Conservation (phyloP, 53 echinoderm and acorn worm species). For the Luidia sarsii region DNA sequence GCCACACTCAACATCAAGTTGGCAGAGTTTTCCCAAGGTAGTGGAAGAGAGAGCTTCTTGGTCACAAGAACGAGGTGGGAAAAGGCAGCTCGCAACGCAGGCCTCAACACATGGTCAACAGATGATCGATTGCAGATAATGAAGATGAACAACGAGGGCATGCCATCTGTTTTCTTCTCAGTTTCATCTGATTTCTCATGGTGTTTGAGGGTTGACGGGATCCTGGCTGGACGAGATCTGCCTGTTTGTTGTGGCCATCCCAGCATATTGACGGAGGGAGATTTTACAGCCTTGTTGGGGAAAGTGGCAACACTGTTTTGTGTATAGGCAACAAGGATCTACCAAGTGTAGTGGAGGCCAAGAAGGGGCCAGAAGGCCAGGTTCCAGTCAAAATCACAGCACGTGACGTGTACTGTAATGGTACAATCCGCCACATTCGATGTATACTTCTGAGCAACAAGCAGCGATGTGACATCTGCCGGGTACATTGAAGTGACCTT, state of each 20-base stretch:
- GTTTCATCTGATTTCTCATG: neutral
- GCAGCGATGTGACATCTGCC: neutral
- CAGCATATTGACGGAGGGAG: neutral
- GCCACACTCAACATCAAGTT: conserved; percentile 9
- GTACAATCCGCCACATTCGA: neutral
- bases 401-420: neutral
- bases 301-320: neutral
- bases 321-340: neutral
- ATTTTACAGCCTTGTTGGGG: neutral
- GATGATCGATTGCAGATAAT: conserved; percentile 1
- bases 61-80: neutral
- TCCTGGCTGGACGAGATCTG: neutral
- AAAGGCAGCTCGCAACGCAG: neutral
- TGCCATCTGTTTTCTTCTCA: neutral
- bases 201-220: neutral
- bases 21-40: conserved; percentile 3
- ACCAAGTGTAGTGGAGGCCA: neutral
- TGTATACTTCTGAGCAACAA: conserved; percentile 6
- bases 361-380: conserved; percentile 22
- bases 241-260: neutral
- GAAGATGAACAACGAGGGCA: conserved; percentile 5
- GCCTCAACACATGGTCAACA: conserved; percentile 8
- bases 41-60: neutral
- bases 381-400: neutral
- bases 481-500: neutral